These are phyloP conservation scores for Apamea crenata DNA, from an alignment of 2,888 invertebrate genomes.

Conservation along the genomic window DNA sequence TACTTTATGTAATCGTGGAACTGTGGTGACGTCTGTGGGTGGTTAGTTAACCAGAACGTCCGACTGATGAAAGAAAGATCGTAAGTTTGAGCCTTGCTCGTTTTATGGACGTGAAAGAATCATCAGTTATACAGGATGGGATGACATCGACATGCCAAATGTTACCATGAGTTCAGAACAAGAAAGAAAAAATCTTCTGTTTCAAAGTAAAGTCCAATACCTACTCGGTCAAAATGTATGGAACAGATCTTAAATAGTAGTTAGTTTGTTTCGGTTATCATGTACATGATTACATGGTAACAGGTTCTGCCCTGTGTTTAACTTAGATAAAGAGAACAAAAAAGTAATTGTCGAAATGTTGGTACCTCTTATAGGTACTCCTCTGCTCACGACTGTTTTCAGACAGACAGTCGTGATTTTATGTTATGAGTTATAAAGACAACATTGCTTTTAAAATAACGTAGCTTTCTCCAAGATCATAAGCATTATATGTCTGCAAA, in stretches of 20 bases:
- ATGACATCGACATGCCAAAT: no score
- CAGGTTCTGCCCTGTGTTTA: no score
- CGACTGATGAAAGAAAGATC: not conserved
- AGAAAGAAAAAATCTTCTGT: no score
- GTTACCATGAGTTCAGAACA: no score
- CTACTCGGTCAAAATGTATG: no score
- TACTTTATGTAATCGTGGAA: not conserved
- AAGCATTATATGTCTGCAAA: conserved; percentile 31
- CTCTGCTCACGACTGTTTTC: no score
- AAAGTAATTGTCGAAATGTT: not conserved
- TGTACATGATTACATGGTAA: no score
- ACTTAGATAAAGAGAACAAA: not conserved
- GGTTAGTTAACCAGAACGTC: not conserved
- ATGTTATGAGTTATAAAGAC: not conserved
- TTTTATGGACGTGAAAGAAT: not conserved
- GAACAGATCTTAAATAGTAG: no score
- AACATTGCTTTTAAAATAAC: not conserved
- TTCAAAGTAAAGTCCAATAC: no score
- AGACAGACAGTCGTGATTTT: no score
- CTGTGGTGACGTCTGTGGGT: not conserved
- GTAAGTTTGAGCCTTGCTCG: not conserved
- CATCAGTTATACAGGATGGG: not conserved
- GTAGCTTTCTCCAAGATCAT: conserved; percentile 5
- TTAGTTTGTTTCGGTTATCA: no score
- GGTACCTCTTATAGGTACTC: not conserved